phyloP scores from a whole-genome alignment of 2,113 vertebrate species.

The Hyla sarda region DNA sequence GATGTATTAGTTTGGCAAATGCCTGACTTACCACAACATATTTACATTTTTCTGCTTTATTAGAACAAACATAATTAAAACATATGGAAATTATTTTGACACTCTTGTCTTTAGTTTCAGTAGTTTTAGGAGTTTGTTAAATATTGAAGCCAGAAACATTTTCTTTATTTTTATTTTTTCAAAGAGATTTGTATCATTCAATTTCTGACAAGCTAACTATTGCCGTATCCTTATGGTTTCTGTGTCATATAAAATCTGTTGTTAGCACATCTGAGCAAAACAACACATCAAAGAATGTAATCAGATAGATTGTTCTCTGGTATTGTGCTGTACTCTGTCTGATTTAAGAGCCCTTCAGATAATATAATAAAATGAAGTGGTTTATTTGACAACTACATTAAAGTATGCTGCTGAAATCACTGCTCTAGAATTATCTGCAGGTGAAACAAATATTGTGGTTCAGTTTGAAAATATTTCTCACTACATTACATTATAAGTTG shows the following conservation, averaged over 20 bases:
- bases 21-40: neutral
- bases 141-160: neutral
- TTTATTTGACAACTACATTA: constrained; percentile 41
- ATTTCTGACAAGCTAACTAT: constrained; percentile 23
- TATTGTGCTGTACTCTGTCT: constrained; percentile 46
- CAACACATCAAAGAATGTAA: constrained; percentile 50
- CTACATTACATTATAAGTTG: constrained; percentile 39
- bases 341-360: constrained; percentile 57
- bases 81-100: neutral
- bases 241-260: constrained; percentile 48
- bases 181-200: neutral
- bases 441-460: constrained; percentile 46
- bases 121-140: neutral
- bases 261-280: constrained; percentile 49
- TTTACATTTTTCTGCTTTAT: neutral
- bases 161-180: neutral
- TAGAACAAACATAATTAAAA: neutral
- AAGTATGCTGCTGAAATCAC: constrained; percentile 13
- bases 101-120: neutral
- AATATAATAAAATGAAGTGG: constrained; percentile 18
- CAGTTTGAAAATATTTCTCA: constrained; percentile 39
- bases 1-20: too few species aligned
- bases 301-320: constrained; percentile 44
- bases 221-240: constrained; percentile 33
- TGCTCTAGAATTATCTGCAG: neutral